Evolutionary conservation across 1,140 invertebrate genomes (phyloP).

Genomic region (Homarus americanus): DNA sequence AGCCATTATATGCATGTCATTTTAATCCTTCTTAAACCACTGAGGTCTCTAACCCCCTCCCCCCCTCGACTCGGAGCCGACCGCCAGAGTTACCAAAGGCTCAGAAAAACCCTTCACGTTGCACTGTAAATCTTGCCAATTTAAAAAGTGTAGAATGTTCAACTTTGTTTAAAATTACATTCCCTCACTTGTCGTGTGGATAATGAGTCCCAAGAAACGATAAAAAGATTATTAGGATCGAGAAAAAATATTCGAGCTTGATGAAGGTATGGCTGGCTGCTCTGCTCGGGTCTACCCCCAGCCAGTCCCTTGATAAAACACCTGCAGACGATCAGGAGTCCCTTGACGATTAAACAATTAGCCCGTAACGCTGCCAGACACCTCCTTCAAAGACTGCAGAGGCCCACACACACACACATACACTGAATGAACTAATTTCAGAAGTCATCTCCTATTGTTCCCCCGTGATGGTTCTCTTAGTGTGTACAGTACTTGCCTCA

Average conservation of each 20-base stretch:
- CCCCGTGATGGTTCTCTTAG: too few relatives aligned
- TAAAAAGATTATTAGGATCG: background rate
- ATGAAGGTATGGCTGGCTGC: background rate
- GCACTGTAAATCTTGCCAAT: background rate
- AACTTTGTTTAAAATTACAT: too few relatives aligned
- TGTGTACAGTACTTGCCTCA: too few relatives aligned
- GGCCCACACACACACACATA: background rate
- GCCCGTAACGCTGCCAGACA: slow-evolving; percentile 13
- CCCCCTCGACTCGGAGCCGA: background rate
- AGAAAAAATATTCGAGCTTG: background rate
- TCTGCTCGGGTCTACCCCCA: background rate
- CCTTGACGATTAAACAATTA: slow-evolving; percentile 53
- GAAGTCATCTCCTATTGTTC: too few relatives aligned
- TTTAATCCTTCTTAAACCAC: slow-evolving; percentile 43
- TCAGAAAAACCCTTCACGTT: background rate
- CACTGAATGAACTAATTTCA: background rate
- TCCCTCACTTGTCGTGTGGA: too few relatives aligned
- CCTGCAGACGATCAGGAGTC: slow-evolving; percentile 29
- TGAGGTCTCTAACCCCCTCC: background rate
- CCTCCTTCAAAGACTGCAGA: background rate
- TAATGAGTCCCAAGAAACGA: too few relatives aligned
- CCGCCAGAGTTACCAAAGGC: slow-evolving; percentile 23
- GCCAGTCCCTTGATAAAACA: slow-evolving; percentile 41
- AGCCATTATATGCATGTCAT: slow-evolving; percentile 53
- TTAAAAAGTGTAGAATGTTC: background rate